Base-by-base conservation (phyloP, 2,888 invertebrate species). In the Molanna angustata region DNA sequence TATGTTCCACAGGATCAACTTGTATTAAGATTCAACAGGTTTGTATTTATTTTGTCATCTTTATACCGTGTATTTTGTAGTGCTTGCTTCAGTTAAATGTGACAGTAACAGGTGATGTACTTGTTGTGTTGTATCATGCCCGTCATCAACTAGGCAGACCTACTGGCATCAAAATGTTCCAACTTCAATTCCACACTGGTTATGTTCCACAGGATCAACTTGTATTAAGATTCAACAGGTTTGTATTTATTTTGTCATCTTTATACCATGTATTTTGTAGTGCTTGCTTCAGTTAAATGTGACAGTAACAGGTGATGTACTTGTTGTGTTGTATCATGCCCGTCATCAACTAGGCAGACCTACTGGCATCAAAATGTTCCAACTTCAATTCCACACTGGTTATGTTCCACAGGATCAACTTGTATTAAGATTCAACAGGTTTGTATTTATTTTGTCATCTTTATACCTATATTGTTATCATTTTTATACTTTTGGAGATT, bases 141-240 rank as follows among this genome's bases (percentile, higher is more conserved):
- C 82, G 96, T 1, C 91, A 93, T 65, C 88, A 93, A 55, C 85
- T 91, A 64, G 88, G 87, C 14, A 84, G 89, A 44, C 84, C 86
- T 4, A 89, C 88, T 41, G 83, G 90, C 56, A 87, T 94, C 61
- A 90, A 90, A 67, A 89, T 96, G 64, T 86, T 92, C 46, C 88
- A 93, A 62, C 71, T 94, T 35, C 90, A 92, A 71, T 86, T 96
- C 64, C 90, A 96, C 69, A 90, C 94, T 4, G 95, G 95, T 43
- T 94, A 88, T 68, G 80, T 94, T 54, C 75, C 82, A 0, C 80
- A 83, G 61, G 83, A 83, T 58, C 88, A 89, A 63, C 89, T 86
- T 40, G 79, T 82, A n/a, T 70, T 94, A 48, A 83, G 81, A 55
- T 91, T 88, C 63, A 82, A 80, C 48, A 83, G 80, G 80, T 82